These are phyloP conservation scores for Eutolmus rufibarbis DNA, from an alignment of 2,888 invertebrate species.

Conservation along the genomic window DNA sequence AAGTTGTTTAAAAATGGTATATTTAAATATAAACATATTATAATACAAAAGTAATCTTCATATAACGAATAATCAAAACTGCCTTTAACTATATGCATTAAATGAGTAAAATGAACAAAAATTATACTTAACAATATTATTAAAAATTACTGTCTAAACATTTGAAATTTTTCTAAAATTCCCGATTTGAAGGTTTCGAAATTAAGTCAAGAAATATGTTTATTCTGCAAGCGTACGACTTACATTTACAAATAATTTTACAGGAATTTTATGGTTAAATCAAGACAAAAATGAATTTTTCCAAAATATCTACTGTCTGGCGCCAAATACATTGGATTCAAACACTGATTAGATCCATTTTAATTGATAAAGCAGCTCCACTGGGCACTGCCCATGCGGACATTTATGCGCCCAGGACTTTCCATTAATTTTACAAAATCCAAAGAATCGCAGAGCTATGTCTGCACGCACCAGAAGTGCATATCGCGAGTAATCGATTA, in stretches of 20 bases:
- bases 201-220: no score
- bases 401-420: background rate
- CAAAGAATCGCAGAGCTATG: background rate
- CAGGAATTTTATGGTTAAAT: background rate
- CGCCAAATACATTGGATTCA: background rate
- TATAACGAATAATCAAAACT: no score
- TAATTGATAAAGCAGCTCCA: background rate
- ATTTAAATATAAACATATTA: no score
- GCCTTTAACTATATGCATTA: no score
- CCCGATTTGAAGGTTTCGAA: no score
- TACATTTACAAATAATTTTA: background rate
- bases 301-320: background rate
- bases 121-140: no score
- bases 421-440: background rate
- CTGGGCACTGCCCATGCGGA: background rate
- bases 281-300: background rate
- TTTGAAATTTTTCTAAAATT: no score
- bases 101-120: no score
- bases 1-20: no score
- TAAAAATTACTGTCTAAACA: no score
- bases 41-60: no score
- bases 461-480: conserved; percentile 5
- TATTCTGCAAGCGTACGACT: no score
- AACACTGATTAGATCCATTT: background rate
- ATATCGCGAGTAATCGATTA: conserved; percentile 6